These are phyloP conservation scores for Passer montanus DNA, from an alignment of 2,113 vertebrate species.

Conservation along the genomic window DNA sequence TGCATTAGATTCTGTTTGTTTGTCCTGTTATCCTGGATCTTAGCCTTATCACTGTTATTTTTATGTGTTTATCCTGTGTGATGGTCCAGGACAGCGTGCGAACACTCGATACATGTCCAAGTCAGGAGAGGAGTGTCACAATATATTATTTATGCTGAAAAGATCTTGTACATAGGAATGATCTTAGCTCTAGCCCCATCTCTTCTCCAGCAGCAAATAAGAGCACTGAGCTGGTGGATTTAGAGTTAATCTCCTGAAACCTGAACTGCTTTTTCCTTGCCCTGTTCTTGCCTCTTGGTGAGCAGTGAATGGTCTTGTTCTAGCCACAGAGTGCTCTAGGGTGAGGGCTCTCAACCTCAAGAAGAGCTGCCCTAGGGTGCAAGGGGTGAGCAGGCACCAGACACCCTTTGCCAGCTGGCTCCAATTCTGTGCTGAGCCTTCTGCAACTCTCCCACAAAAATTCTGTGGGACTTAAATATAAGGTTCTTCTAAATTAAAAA, in stretches of 20 bases:
- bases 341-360: neutral
- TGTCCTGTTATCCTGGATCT: neutral
- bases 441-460: neutral
- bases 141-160: neutral
- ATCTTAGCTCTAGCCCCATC: neutral
- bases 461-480: neutral
- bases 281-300: neutral
- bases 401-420: neutral
- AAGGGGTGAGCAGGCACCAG: neutral
- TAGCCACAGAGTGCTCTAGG: neutral
- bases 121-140: neutral
- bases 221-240: neutral
- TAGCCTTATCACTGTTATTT: neutral
- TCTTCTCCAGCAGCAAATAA: neutral
- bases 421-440: neutral
- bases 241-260: neutral
- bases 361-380: neutral
- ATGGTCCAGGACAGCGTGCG: neutral
- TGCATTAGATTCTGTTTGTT: neutral
- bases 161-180: neutral
- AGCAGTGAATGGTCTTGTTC: neutral
- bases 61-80: neutral
- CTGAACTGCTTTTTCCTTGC: neutral
- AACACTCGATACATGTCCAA: rapidly evolving
- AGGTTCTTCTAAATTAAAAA: neutral